These are phyloP conservation scores for Melozone crissalis DNA, from an alignment of 2,113 vertebrate genomes.

Conservation along the genomic window DNA sequence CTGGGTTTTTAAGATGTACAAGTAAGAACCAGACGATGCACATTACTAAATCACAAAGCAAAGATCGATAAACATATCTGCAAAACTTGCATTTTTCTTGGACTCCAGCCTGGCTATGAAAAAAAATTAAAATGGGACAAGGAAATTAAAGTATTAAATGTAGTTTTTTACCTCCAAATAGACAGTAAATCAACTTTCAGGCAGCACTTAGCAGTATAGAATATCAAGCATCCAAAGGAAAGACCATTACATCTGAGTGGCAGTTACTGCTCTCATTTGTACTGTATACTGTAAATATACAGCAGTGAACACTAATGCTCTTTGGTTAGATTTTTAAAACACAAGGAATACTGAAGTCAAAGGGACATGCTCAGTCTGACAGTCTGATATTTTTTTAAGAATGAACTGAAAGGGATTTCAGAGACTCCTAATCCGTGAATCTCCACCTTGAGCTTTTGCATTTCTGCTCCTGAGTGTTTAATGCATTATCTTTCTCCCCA, in stretches of 20 bases:
- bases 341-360: not conserved
- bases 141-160: slow-evolving; percentile 2
- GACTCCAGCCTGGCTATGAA: not conserved
- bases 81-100: slow-evolving; percentile 28
- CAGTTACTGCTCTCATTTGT: not conserved
- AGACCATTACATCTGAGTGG: not conserved
- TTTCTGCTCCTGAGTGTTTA: not conserved
- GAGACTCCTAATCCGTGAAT: not conserved
- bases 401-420: not conserved
- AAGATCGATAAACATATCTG: not conserved
- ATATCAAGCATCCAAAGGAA: slow-evolving; percentile 1
- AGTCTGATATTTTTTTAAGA: not conserved
- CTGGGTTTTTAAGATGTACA: not conserved
- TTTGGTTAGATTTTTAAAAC: not conserved
- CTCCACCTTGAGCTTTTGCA: not conserved
- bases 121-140: not conserved
- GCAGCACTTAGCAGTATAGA: not conserved
- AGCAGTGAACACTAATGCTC: not conserved
- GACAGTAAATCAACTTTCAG: not conserved
- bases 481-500: not conserved
- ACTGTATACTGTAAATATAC: not conserved
- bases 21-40: not conserved
- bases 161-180: not conserved
- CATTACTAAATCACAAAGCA: not conserved
- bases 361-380: not conserved